Conservation (phyloP, 2,113 vertebrate species). For the western clawed frog (Xenopus tropicalis) region UCB_Xtro_10.0 CM004446.2:77197501-77198000, state of each 20-base stretch:
- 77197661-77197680: conserved; percentile 11
- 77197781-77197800: background rate
- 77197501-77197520: conserved; percentile 48
- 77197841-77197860: too few relatives aligned
- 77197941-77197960: too few relatives aligned
- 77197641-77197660: background rate
- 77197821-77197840: background rate
- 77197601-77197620: conserved; percentile 25
- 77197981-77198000: too few relatives aligned
- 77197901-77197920: too few relatives aligned
- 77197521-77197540: conserved; percentile 61
- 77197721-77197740: background rate
- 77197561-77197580: conserved; percentile 64
- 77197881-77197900: too few relatives aligned
- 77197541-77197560: conserved; percentile 74
- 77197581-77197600: conserved; percentile 47
- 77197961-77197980: too few relatives aligned
- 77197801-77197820: background rate
- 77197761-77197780: background rate
- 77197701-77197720: background rate
- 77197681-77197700: conserved; percentile 14
- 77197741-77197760: background rate
- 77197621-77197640: background rate
- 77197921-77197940: too few relatives aligned
- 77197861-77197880: too few relatives aligned